Evolutionary conservation across 2,113 vertebrate genomes (phyloP), one percentile per base, ranked within the genome.

Genomic region (Nannobrachium achirus): DNA sequence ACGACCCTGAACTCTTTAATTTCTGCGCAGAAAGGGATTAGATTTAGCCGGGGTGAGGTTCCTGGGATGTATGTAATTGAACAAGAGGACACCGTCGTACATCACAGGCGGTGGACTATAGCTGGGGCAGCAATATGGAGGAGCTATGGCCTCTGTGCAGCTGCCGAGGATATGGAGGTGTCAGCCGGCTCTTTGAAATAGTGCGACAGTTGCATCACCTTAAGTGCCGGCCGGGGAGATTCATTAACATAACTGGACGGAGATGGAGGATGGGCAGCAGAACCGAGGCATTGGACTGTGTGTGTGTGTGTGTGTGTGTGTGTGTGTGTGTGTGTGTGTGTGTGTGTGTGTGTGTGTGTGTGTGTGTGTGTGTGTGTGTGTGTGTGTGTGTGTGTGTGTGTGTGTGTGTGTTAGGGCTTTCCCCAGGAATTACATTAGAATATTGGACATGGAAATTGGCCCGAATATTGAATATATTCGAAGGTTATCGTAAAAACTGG

Each of bases 11-110:
- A 10, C 7, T 52, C 65, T 44, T 56, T 74, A 11, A 63, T 74
- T 69, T 65, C 41, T 61, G 63, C 41, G 25, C 58, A 73, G 50
- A 16, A 53, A 45, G n/a, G 57, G 18, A 64, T 75, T 69, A 56
- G 15, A 69, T 15, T 61, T 44, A 11, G 16, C 42, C 18, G 11
- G 42, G 10, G 18, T 25, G 58, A 18, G n/a, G 19, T 45, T 61
- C 45, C 41, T 61, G 58, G 58, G 58, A 61, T 33, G 45, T 61
- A 25, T 46, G 58, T 61, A 10, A 61, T 61, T 61, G 58, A 61
- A 61, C 25, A 33, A 13, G 58, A 16, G 18, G 58, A 18, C 15
- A 20, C 42, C 11, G 58, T 46, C 58, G 45, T 46, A 61, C 45
- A 61, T 61, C 58, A 61, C 13, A 14, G 42, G 42, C 58, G 25